phyloP scores from a whole-genome alignment of 2,797 vertebrate species.

The Steatocranus sp. region DNA sequence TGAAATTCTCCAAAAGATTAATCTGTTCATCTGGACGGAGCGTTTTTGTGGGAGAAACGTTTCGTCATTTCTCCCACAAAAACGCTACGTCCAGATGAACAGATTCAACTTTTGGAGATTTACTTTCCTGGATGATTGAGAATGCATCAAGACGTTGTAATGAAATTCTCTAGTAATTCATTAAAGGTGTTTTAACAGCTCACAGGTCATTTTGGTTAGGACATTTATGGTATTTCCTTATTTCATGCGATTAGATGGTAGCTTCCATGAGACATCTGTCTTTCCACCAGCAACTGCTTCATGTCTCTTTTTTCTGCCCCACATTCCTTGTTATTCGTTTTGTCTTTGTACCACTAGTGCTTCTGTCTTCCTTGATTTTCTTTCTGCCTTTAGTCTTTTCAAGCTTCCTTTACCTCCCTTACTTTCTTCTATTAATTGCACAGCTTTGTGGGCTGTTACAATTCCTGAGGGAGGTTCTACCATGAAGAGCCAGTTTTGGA shows the following conservation, averaged over 20 bases:
- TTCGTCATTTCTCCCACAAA: too few relatives aligned
- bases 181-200: slow-evolving; percentile 58
- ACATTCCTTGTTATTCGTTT: neutral
- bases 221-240: slow-evolving; percentile 46
- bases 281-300: slow-evolving; percentile 17
- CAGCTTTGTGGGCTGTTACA: slow-evolving; percentile 39
- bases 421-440: slow-evolving; percentile 63
- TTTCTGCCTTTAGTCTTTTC: slow-evolving; percentile 1
- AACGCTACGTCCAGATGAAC: too few relatives aligned
- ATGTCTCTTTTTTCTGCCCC: neutral
- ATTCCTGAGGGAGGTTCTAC: slow-evolving; percentile 56
- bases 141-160: too few relatives aligned
- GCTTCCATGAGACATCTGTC: slow-evolving; percentile 13
- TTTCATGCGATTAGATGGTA: slow-evolving; percentile 31
- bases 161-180: slow-evolving; percentile 47
- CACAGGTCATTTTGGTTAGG: slow-evolving; percentile 53
- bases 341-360: neutral
- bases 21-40: too few relatives aligned
- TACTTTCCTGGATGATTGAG: too few relatives aligned
- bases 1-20: too few relatives aligned
- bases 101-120: too few relatives aligned
- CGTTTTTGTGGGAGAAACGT: too few relatives aligned
- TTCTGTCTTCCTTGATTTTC: neutral
- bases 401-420: slow-evolving; percentile 17
- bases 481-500: slow-evolving; percentile 62